These are phyloP conservation scores for Ceratina australensis DNA, from an alignment of 1,140 invertebrate genomes.

Conservation along the genomic window DNA sequence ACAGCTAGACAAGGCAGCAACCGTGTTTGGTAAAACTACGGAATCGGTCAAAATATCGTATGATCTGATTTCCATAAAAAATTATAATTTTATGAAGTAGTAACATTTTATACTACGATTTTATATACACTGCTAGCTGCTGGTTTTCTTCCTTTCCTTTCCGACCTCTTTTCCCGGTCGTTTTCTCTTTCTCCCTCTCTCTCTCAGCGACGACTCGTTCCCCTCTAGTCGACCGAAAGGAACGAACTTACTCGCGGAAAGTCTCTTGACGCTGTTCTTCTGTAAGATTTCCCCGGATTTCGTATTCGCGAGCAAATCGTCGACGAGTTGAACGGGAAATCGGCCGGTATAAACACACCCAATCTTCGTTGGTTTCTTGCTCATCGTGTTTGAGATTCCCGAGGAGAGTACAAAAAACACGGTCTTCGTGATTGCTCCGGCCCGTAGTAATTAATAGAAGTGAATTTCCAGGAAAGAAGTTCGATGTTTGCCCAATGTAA, in stretches of 20 bases:
- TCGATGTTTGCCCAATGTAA: no score
- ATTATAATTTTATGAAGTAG: no score
- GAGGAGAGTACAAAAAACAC: not conserved
- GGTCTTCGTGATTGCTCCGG: not conserved
- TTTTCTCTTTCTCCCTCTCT: constrained; percentile 10
- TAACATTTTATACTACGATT: no score
- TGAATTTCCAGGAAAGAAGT: no score
- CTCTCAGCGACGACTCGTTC: not conserved
- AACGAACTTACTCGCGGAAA: constrained; percentile 35
- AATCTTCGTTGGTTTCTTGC: not conserved
- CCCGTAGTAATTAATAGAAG: constrained; percentile 2
- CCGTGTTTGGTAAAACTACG: no score
- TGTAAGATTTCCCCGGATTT: constrained; percentile 47
- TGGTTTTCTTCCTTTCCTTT: constrained; percentile 9
- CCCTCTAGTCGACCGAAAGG: not conserved
- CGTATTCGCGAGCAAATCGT: constrained; percentile 50
- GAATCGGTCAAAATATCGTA: no score
- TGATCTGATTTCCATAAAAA: no score
- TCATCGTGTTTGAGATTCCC: constrained; percentile 22
- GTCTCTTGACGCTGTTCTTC: constrained; percentile 41
- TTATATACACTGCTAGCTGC: no score
- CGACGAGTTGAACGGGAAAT: constrained; percentile 13
- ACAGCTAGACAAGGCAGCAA: no score
- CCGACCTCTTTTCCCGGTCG: no score
- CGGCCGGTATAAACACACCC: not conserved